phyloP scores from a whole-genome alignment of 2,797 vertebrate species.

The Denticeps clupeoides region DNA sequence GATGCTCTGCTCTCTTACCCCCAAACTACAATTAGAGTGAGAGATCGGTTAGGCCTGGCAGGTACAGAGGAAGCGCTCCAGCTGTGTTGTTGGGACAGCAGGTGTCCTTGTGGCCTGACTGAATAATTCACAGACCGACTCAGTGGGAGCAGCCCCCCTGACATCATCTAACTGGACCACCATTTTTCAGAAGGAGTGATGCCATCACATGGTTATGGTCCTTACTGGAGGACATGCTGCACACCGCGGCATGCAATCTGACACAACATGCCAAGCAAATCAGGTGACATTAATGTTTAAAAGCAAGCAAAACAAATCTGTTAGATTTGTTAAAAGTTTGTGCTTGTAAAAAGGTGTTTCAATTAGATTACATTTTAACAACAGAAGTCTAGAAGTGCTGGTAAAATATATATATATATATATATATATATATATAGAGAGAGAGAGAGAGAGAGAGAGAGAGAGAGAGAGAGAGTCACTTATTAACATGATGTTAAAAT shows the following conservation, averaged over 20 bases:
- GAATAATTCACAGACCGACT: slow-evolving; percentile 52
- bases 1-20: slow-evolving; percentile 31
- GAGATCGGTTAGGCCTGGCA: slow-evolving; percentile 26
- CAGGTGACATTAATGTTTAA: background rate
- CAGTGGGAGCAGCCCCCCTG: slow-evolving; percentile 45
- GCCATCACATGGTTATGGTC: slow-evolving; percentile 24
- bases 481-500: too few species aligned
- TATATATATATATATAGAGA: too few species aligned
- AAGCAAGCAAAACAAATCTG: slow-evolving; percentile 15
- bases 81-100: slow-evolving; percentile 43
- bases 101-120: slow-evolving; percentile 51
- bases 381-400: too few species aligned
- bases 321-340: too few species aligned
- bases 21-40: slow-evolving; percentile 36
- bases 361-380: too few species aligned
- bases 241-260: slow-evolving; percentile 1
- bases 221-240: slow-evolving; percentile 1
- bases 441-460: too few species aligned
- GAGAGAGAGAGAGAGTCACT: too few species aligned
- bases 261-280: background rate
- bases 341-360: too few species aligned
- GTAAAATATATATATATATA: too few species aligned
- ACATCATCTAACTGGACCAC: slow-evolving; percentile 39
- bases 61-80: slow-evolving; percentile 28
- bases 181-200: slow-evolving; percentile 44